Percentiles rank a stretch among this genome's conserved stretches.
Conservation (phyloP, 2,888 invertebrate genomes). For the Selenia dentaria region DNA sequence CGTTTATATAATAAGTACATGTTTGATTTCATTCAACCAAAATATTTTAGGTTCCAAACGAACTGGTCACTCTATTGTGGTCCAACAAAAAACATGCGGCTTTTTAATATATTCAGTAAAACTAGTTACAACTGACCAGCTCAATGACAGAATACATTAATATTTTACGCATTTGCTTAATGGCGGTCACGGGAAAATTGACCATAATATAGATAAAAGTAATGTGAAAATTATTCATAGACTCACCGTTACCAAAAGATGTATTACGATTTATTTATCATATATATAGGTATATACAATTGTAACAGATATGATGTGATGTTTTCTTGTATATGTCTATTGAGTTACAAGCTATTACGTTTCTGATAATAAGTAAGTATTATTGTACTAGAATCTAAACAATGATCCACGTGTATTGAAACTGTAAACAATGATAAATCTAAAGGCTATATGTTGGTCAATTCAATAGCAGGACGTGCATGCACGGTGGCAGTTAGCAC, state of each 20-base stretch:
- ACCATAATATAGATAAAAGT: neutral
- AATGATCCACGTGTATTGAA: slow-evolving; percentile 14
- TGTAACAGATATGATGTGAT: no score
- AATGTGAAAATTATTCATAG: neutral
- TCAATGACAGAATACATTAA: neutral
- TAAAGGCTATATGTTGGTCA: slow-evolving; percentile 1
- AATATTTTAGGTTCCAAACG: no score
- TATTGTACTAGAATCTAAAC: neutral
- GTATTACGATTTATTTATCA: no score
- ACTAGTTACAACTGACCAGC: slow-evolving; percentile 31
- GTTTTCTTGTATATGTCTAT: no score
- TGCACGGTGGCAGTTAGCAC: slow-evolving; percentile 3
- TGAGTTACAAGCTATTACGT: no score
- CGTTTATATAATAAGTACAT: no score
- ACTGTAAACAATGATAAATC: neutral
- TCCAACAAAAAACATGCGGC: slow-evolving; percentile 1
- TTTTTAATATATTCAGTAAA: slow-evolving; percentile 33
- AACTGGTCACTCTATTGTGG: slow-evolving; percentile 23
- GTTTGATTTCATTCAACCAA: no score
- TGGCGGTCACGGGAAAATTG: neutral
- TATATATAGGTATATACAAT: no score
- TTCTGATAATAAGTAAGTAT: no score
- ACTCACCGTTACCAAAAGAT: neutral
- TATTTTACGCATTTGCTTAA: neutral
- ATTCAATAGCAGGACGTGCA: slow-evolving; percentile 2